Evolutionary conservation across 2,888 invertebrate species (phyloP), one percentile per base, ranked within the genome.

Genomic region (Poecilobothrus nobilitatus): DNA sequence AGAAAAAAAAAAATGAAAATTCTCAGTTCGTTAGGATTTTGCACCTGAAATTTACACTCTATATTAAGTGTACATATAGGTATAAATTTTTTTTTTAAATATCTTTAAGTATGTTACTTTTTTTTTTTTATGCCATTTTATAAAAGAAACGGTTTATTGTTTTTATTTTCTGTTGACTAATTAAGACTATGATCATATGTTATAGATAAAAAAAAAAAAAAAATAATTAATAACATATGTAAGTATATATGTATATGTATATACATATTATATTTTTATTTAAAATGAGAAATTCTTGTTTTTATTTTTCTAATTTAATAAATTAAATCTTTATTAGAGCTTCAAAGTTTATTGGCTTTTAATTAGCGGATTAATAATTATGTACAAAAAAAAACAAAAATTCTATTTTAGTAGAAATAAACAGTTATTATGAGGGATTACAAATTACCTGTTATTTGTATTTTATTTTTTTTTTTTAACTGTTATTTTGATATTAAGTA

Each of bases 261-360:
- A 12, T 7, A 8, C 37, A 8, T 37, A n/a, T n/a, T n/a, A 37
- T 37, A 37, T 37, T 37, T 37, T 10, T n/a, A n/a, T n/a, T 37
- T 10, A 8, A 37, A 37, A 37, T 37, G 37, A 37, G 37, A 37
- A 37, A 37, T 10, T 37, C 10, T 12, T 53, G 6, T 53, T 15
- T 18, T 18, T 53, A 53, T 53, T 53, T 53, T 12, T 53, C n/a
- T 53, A 12, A 37, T 53, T 53, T 53, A 53, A 53, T 53, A 53
- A 53, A 53, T 53, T 53, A 53, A 53, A 53, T 53, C 53, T 53
- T 53, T 53, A 53, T 53, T 53, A 53, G 53, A 53, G 53, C 53
- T 53, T 53, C 53, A 53, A 53, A 53, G 53, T 53, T 53, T 53
- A 53, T 53, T 53, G 53, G 53, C 53, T 53, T 53, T 53, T 53